These are phyloP conservation scores for Allolobophora icterica DNA, from an alignment of 2,888 invertebrate genomes.

Conservation along the genomic window DNA sequence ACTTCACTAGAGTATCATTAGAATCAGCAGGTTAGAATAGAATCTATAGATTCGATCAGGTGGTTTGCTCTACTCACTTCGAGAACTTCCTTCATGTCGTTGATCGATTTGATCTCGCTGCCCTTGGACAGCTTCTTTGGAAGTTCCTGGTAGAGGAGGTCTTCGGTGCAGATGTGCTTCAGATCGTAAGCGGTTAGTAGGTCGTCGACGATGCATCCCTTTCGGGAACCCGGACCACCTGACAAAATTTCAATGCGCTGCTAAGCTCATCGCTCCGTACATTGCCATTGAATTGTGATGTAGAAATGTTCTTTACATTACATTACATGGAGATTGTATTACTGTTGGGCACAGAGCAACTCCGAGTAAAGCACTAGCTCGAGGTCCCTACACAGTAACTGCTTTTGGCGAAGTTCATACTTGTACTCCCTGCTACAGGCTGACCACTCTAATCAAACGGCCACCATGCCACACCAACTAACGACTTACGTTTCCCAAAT, in stretches of 20 bases:
- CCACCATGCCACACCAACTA: too few relatives aligned
- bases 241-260: constrained; percentile 31
- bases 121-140: constrained; percentile 55
- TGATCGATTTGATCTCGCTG: constrained; percentile 50
- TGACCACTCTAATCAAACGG: too few relatives aligned
- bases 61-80: constrained; percentile 50
- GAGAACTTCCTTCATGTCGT: constrained; percentile 52
- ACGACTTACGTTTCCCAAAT: too few relatives aligned
- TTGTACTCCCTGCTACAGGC: too few relatives aligned
- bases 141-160: constrained; percentile 55
- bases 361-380: too few relatives aligned
- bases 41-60: not conserved
- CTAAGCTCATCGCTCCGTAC: not conserved
- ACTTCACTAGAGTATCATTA: too few relatives aligned
- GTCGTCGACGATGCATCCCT: constrained; percentile 61
- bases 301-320: too few relatives aligned
- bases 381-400: too few relatives aligned
- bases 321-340: too few relatives aligned
- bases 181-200: constrained; percentile 59
- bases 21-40: not conserved
- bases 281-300: too few relatives aligned
- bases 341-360: too few relatives aligned
- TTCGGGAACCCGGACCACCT: constrained; percentile 64
- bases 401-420: too few relatives aligned
- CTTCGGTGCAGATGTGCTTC: constrained; percentile 57